These are phyloP conservation scores for Drosophila pseudotalamancana DNA, from an alignment of 2,888 invertebrate genomes.

Conservation along the genomic window DNA sequence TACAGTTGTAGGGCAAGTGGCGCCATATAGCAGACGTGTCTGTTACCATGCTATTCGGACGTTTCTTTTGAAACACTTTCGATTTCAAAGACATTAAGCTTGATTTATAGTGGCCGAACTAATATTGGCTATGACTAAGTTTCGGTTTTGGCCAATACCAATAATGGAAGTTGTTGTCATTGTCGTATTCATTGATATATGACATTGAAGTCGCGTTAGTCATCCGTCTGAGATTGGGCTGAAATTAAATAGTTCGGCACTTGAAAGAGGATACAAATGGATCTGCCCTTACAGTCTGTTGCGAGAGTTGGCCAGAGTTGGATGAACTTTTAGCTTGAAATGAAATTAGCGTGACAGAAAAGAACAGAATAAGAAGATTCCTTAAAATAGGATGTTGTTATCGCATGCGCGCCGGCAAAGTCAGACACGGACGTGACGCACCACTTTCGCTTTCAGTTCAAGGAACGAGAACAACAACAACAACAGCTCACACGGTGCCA, in stretches of 20 bases:
- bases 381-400: constrained; percentile 13
- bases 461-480: constrained; percentile 46
- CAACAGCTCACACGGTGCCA: constrained; percentile 28
- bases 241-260: background rate
- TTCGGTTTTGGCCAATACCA: constrained; percentile 16
- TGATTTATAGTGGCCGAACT: constrained; percentile 44
- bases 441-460: constrained; percentile 71
- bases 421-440: constrained; percentile 60
- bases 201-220: constrained; percentile 33
- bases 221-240: constrained; percentile 20
- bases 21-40: constrained; percentile 9
- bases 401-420: constrained; percentile 42
- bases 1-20: background rate
- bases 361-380: constrained; percentile 17
- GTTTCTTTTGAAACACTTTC: constrained; percentile 30
- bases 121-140: constrained; percentile 31
- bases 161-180: background rate
- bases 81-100: background rate
- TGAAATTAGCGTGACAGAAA: too few relatives aligned
- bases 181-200: constrained; percentile 10
- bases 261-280: constrained; percentile 49
- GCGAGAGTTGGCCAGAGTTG: constrained; percentile 61
- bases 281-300: constrained; percentile 16
- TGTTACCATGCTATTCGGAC: background rate
- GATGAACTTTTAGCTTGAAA: constrained; percentile 57